phyloP scores from a whole-genome alignment of 2,888 invertebrate genomes.

The Heliconius sara region DNA sequence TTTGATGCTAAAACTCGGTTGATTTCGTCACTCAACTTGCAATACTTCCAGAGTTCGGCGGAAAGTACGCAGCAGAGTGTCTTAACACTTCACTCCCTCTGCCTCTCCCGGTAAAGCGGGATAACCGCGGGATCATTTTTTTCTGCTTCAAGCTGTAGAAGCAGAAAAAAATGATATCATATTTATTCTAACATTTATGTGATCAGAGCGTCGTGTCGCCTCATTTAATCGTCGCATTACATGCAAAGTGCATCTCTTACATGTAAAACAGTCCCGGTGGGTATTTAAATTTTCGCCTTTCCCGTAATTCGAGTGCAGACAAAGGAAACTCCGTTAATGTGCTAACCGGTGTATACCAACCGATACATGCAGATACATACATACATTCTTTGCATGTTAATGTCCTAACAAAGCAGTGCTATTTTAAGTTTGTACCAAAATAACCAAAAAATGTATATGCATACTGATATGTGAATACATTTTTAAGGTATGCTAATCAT shows the following conservation, averaged over 20 bases:
- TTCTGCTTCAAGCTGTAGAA: too few relatives aligned
- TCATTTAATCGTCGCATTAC: slow-evolving; percentile 77
- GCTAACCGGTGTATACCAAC: slow-evolving; percentile 70
- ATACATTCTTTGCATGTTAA: slow-evolving; percentile 47
- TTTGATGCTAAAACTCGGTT: too few relatives aligned
- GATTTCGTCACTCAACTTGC: too few relatives aligned
- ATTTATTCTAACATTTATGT: slow-evolving; percentile 49
- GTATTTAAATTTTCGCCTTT: slow-evolving; percentile 82
- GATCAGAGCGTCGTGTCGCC: slow-evolving; percentile 60
- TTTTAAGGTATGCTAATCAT: too few relatives aligned
- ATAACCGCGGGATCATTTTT: too few relatives aligned
- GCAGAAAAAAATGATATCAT: slow-evolving; percentile 1
- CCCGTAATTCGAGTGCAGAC: slow-evolving; percentile 80
- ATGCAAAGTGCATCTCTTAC: slow-evolving; percentile 82
- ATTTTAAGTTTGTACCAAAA: slow-evolving; percentile 36
- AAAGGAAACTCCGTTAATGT: slow-evolving; percentile 79
- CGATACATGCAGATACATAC: slow-evolving; percentile 60
- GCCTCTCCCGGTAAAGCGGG: too few relatives aligned
- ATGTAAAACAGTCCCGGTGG: slow-evolving; percentile 80
- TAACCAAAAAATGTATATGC: background rate
- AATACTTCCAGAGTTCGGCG: too few relatives aligned
- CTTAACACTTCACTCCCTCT: too few relatives aligned
- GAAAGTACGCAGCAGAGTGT: too few relatives aligned
- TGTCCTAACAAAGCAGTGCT: slow-evolving; percentile 33
- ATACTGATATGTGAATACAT: background rate